phyloP scores from a whole-genome alignment of 2,797 vertebrate species.

The Dicrostonyx torquatus region DNA sequence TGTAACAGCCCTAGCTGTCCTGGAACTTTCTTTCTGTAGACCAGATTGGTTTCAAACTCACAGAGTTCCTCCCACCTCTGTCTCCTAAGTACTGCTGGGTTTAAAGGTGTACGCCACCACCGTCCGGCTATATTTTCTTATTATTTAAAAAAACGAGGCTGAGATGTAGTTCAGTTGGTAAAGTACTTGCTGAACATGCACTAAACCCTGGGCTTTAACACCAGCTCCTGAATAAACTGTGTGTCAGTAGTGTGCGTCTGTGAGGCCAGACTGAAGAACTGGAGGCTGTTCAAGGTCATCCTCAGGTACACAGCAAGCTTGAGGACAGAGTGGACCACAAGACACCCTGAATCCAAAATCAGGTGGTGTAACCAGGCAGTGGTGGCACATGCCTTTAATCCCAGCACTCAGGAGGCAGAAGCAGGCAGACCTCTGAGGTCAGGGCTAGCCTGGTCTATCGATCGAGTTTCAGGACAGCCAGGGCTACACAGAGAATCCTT shows the following conservation, averaged over 20 bases:
- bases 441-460: background rate
- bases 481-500: background rate
- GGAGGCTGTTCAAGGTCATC: background rate
- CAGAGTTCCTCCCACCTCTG: too few species aligned
- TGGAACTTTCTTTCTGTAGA: too few species aligned
- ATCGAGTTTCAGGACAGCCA: background rate
- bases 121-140: background rate
- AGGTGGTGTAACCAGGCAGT: background rate
- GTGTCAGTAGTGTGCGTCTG: background rate
- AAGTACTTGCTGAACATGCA: background rate
- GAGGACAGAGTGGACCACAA: background rate
- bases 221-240: background rate
- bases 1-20: too few species aligned
- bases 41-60: too few species aligned
- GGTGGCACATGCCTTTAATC: background rate
- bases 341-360: background rate
- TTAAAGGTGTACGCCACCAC: background rate
- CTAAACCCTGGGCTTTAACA: background rate
- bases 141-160: slow-evolving; percentile 13
- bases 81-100: background rate
- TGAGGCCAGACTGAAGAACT: background rate
- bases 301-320: background rate
- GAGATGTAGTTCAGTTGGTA: background rate
- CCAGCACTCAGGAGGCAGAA: background rate
- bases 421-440: background rate